phyloP scores from a whole-genome alignment of 2,888 invertebrate genomes.

The Heliconius cydno region DNA sequence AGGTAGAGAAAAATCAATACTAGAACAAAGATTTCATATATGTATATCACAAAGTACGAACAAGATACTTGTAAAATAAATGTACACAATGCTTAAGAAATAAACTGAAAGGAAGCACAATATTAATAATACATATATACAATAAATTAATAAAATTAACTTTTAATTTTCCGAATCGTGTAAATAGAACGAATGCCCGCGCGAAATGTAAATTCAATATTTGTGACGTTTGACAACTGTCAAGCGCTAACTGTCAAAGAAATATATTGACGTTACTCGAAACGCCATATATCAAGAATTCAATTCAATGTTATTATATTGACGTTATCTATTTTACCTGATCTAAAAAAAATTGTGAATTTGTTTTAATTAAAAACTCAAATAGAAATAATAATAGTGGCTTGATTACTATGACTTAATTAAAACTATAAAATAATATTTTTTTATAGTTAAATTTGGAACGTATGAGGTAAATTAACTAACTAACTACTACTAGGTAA shows the following conservation, averaged over 20 bases:
- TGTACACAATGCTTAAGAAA: neutral
- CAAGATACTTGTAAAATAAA: neutral
- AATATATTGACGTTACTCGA: no score
- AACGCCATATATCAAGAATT: no score
- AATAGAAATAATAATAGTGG: no score
- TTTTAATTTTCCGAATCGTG: neutral
- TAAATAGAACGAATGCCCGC: slow-evolving; percentile 10
- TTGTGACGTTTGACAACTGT: neutral
- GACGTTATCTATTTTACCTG: no score
- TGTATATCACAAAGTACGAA: slow-evolving; percentile 3
- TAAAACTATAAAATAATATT: no score
- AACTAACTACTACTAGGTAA: neutral
- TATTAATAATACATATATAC: neutral
- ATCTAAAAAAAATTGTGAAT: no score
- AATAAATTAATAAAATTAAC: neutral
- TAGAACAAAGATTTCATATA: slow-evolving; percentile 7
- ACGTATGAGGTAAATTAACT: neutral
- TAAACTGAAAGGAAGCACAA: neutral
- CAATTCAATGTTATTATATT: no score
- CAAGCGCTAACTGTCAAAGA: neutral
- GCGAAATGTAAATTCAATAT: slow-evolving; percentile 5
- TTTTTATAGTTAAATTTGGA: neutral
- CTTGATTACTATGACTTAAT: no score
- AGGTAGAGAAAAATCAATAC: slow-evolving; percentile 25
- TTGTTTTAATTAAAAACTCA: no score